phyloP scores from a whole-genome alignment of 2,113 vertebrate genomes.

The Dendropsophus ebraccatus region DNA sequence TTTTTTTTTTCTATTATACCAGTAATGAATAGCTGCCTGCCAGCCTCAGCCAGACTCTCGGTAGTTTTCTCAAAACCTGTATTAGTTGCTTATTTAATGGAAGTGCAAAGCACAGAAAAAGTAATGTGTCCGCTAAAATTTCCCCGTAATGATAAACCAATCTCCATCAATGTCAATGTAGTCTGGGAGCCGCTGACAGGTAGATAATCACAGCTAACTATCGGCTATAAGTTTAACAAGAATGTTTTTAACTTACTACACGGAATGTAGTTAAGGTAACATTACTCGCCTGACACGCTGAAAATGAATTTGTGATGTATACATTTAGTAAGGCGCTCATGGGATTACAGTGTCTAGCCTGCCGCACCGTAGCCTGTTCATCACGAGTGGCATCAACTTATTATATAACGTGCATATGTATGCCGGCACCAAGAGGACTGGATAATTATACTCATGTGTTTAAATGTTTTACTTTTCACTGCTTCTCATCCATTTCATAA shows the following conservation, averaged over 20 bases:
- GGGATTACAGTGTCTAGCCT: neutral
- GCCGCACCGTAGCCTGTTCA: neutral
- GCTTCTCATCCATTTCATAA: neutral
- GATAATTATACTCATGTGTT: neutral
- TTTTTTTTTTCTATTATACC: conserved; percentile 56
- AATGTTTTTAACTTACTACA: conserved; percentile 36
- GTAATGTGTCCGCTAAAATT: conserved; percentile 10
- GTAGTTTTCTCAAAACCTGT: conserved; percentile 47
- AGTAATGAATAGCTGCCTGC: conserved; percentile 49
- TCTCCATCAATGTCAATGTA: conserved; percentile 34
- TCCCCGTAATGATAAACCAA: conserved; percentile 19
- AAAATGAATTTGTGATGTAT: conserved; percentile 27
- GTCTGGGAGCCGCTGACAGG: conserved; percentile 53
- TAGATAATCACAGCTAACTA: conserved; percentile 41
- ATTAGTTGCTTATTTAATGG: conserved; percentile 48
- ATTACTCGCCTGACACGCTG: conserved; percentile 53
- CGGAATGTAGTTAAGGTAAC: conserved; percentile 13
- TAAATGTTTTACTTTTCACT: neutral
- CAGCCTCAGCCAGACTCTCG: conserved; percentile 31
- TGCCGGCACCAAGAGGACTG: neutral
- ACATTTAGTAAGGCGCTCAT: neutral
- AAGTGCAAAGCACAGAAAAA: conserved; percentile 38
- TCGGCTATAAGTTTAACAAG: conserved; percentile 52
- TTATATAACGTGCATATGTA: neutral
- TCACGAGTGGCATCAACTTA: neutral